Percentiles rank a stretch among this genome's conserved stretches.
Evolutionary conservation across 1,140 invertebrate genomes (phyloP).

Genomic region (Panonychus citri): DNA sequence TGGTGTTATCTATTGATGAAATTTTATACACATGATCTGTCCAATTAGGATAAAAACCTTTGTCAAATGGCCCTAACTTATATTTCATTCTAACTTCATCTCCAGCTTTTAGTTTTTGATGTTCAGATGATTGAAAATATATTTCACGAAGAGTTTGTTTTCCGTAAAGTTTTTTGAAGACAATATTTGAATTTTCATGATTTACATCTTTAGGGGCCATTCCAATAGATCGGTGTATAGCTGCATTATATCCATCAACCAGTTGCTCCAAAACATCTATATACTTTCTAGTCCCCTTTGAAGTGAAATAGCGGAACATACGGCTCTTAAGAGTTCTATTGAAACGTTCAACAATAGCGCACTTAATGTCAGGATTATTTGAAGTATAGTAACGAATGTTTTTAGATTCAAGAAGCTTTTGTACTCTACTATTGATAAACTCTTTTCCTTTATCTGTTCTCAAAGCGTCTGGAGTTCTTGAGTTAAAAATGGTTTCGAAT

Average conservation of each 20-base stretch:
- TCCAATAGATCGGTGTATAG: slow-evolving; percentile 22
- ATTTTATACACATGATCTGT: background rate
- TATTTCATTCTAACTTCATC: background rate
- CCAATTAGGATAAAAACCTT: background rate
- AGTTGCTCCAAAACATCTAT: slow-evolving; percentile 20
- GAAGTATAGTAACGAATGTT: background rate
- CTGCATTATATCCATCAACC: slow-evolving; percentile 24
- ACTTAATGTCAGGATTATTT: slow-evolving; percentile 17
- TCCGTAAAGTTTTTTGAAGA: background rate
- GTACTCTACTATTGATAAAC: slow-evolving; percentile 13
- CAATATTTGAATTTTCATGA: slow-evolving; percentile 15
- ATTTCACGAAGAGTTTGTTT: background rate
- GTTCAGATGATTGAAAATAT: no score
- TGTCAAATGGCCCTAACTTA: background rate
- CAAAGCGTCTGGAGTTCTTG: background rate
- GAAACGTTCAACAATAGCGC: slow-evolving; percentile 25
- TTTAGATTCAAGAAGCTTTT: slow-evolving; percentile 17
- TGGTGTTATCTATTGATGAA: no score
- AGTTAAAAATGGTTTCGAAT: slow-evolving; percentile 4
- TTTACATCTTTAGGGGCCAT: slow-evolving; percentile 20
- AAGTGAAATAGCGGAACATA: slow-evolving; percentile 25
- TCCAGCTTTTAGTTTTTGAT: no score
- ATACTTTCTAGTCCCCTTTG: slow-evolving; percentile 23
- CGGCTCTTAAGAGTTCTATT: slow-evolving; percentile 25
- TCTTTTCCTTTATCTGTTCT: slow-evolving; percentile 6